Percentiles rank a stretch among this genome's conserved stretches.
phyloP scores from a whole-genome alignment of 2,888 invertebrate species.

The Dryadula phaetusa region DNA sequence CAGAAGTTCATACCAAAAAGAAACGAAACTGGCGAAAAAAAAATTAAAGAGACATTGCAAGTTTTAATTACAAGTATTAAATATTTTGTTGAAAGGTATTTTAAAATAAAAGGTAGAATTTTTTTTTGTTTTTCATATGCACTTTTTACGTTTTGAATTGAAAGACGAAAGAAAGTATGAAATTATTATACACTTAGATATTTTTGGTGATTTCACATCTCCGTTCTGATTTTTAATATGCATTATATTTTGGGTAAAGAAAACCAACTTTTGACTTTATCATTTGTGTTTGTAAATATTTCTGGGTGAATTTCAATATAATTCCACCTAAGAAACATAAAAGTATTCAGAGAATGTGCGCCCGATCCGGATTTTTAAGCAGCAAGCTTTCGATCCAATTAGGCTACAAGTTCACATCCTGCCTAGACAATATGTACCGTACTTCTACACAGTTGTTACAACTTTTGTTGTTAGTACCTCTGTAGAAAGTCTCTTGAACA shows the following conservation, averaged over 20 bases:
- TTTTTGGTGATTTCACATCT: too few species aligned
- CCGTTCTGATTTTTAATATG: too few species aligned
- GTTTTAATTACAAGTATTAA: conserved; percentile 11
- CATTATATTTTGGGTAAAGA: too few species aligned
- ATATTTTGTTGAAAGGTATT: neutral
- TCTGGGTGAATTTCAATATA: too few species aligned
- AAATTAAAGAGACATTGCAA: conserved; percentile 1
- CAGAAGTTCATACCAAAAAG: conserved; percentile 15
- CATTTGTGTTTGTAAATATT: too few species aligned
- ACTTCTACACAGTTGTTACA: neutral
- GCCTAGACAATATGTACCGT: neutral
- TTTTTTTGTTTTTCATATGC: neutral
- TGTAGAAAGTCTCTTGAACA: neutral
- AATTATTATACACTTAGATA: too few species aligned
- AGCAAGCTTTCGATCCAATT: neutral
- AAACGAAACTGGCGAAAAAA: neutral
- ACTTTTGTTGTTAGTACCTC: neutral
- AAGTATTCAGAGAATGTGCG: too few species aligned
- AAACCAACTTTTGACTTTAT: too few species aligned
- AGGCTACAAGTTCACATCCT: neutral
- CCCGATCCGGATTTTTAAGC: too few species aligned
- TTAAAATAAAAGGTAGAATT: neutral
- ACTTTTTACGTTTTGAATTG: too few species aligned
- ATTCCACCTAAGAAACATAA: neutral
- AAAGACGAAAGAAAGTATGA: too few species aligned